Evolutionary conservation across 2,113 vertebrate species (phyloP).

Genomic region (Pygoscelis antarcticus): DNA sequence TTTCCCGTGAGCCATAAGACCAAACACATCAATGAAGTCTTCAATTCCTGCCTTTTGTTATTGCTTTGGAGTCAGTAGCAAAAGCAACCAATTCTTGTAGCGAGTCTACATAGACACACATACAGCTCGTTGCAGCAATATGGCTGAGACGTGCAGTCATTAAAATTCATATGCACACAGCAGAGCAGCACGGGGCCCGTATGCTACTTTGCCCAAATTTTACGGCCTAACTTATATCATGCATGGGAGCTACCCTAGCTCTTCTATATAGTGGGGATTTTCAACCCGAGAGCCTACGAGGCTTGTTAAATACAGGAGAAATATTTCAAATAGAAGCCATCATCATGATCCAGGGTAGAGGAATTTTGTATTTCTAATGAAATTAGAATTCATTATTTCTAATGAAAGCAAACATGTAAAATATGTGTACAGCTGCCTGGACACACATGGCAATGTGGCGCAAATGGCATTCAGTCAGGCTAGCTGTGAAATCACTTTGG

Average conservation of each 20-base stretch:
- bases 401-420: background rate
- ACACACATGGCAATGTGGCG: background rate
- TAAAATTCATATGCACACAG: background rate
- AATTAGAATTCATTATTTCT: background rate
- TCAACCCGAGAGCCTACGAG: background rate
- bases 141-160: background rate
- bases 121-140: background rate
- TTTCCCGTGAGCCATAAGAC: background rate
- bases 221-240: background rate
- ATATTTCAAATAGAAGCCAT: background rate
- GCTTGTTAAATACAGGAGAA: background rate
- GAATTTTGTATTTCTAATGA: background rate
- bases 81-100: background rate
- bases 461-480: background rate
- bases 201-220: background rate
- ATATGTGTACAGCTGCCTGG: background rate
- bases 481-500: background rate
- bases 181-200: background rate
- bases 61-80: background rate
- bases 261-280: background rate
- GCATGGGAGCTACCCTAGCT: background rate
- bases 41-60: background rate
- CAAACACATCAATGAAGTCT: background rate
- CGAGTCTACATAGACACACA: fast-evolving
- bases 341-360: background rate